phyloP scores from a whole-genome alignment of 2,888 invertebrate species.

The Ephialtes manifestator region DNA sequence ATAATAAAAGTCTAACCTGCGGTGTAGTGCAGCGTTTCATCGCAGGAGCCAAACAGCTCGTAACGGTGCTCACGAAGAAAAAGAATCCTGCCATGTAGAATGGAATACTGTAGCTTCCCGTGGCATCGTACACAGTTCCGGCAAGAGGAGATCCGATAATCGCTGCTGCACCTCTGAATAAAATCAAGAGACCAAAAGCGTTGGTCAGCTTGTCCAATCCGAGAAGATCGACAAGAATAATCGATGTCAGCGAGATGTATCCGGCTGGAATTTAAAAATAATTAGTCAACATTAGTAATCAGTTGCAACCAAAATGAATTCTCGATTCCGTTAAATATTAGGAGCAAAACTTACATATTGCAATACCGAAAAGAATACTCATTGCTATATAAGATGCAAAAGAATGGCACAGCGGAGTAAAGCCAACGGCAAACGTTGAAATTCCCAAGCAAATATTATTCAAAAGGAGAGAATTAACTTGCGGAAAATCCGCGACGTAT shows the following conservation, averaged over 20 bases:
- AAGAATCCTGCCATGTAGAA: constrained; percentile 97
- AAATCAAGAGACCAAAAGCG: constrained; percentile 97
- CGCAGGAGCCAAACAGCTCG: constrained; percentile 94
- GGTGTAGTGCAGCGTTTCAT: constrained; percentile 88
- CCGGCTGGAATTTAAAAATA: constrained; percentile 89
- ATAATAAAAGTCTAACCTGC: constrained; percentile 75
- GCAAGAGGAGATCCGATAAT: constrained; percentile 94
- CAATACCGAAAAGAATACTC: constrained; percentile 96
- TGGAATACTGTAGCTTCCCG: constrained; percentile 94
- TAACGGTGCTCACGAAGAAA: constrained; percentile 93
- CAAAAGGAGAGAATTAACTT: constrained; percentile 96
- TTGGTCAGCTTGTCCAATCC: constrained; percentile 98
- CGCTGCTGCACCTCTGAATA: constrained; percentile 98
- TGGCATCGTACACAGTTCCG: constrained; percentile 96
- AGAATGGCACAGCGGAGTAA: constrained; percentile 93
- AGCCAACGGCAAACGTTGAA: constrained; percentile 94
- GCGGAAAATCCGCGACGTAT: constrained; percentile 96
- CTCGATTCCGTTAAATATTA: not conserved
- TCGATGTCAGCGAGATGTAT: constrained; percentile 98
- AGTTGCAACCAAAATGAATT: not conserved
- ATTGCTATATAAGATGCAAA: constrained; percentile 93
- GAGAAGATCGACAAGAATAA: constrained; percentile 97
- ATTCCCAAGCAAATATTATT: constrained; percentile 97
- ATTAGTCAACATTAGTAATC: not conserved
- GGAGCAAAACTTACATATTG: constrained; percentile 91